Conservation (phyloP, 2,888 invertebrate genomes). For the Eustalomyia histrio region DNA sequence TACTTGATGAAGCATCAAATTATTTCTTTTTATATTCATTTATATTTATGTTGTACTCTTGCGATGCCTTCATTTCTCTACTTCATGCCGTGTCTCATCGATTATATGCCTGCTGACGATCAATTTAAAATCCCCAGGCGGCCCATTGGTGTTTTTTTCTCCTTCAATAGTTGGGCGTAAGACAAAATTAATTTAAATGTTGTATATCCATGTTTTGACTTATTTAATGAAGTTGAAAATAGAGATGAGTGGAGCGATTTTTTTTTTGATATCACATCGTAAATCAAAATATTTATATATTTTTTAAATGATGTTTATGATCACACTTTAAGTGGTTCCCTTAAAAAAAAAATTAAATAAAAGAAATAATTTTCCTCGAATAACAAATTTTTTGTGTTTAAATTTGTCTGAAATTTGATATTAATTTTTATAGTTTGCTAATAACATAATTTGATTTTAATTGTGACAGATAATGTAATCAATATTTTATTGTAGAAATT, state of each 20-base stretch:
- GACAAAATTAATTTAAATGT: slow-evolving; percentile 64
- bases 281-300: slow-evolving; percentile 61
- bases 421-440: slow-evolving; percentile 54
- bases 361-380: background rate
- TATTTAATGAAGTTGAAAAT: slow-evolving; percentile 64
- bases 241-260: slow-evolving; percentile 15
- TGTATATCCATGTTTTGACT: slow-evolving; percentile 65
- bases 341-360: background rate
- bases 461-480: slow-evolving; percentile 31
- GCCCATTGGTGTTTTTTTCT: slow-evolving; percentile 59
- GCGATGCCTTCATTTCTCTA: slow-evolving; percentile 1
- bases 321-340: slow-evolving; percentile 43
- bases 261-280: slow-evolving; percentile 50
- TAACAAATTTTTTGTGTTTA: background rate
- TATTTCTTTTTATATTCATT: slow-evolving; percentile 48
- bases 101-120: slow-evolving; percentile 72
- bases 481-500: background rate
- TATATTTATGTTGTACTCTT: slow-evolving; percentile 4
- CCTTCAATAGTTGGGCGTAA: slow-evolving; percentile 49
- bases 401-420: slow-evolving; percentile 43
- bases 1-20: slow-evolving; percentile 60
- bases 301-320: slow-evolving; percentile 41
- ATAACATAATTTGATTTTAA: slow-evolving; percentile 60
- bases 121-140: slow-evolving; percentile 74
- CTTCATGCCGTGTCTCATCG: slow-evolving; percentile 63